Percentiles rank a stretch among this genome's conserved stretches.
These are phyloP conservation scores for Neosalanx taihuensis DNA, from an alignment of 2,797 vertebrate genomes.

Conservation along the genomic window DNA sequence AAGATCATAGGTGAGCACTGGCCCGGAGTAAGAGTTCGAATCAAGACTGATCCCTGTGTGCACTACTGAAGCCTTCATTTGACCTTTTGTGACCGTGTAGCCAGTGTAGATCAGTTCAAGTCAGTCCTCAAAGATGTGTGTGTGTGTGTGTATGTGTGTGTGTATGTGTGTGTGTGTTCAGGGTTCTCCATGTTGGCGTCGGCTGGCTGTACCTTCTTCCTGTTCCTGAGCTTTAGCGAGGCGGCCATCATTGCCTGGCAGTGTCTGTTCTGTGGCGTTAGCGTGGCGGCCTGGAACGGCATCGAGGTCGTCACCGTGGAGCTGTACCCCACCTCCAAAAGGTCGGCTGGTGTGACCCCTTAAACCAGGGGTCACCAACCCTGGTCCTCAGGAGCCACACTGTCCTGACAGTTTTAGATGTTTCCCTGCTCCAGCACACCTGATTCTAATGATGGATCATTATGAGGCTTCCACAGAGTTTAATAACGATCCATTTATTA, in stretches of 20 bases:
- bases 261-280: slow-evolving; percentile 92
- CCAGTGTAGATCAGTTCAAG: not conserved
- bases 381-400: no score
- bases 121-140: not conserved
- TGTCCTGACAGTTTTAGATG: no score
- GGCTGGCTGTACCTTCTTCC: slow-evolving; percentile 88
- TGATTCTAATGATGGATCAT: no score
- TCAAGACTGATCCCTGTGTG: no score
- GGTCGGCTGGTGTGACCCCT: slow-evolving; percentile 60
- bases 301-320: slow-evolving; percentile 95
- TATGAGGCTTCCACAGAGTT: no score
- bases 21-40: no score
- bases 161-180: slow-evolving; percentile 34
- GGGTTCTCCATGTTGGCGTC: slow-evolving; percentile 93
- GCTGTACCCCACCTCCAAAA: slow-evolving; percentile 90
- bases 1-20: slow-evolving; percentile 87
- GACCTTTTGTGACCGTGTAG: no score
- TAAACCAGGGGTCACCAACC: no score
- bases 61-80: no score
- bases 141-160: not conserved
- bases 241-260: slow-evolving; percentile 92
- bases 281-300: slow-evolving; percentile 93
- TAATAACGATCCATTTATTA: no score
- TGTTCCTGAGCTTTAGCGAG: slow-evolving; percentile 91
- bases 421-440: no score